Conservation (phyloP, 2,888 invertebrate species). For the Netelia virgata region DNA sequence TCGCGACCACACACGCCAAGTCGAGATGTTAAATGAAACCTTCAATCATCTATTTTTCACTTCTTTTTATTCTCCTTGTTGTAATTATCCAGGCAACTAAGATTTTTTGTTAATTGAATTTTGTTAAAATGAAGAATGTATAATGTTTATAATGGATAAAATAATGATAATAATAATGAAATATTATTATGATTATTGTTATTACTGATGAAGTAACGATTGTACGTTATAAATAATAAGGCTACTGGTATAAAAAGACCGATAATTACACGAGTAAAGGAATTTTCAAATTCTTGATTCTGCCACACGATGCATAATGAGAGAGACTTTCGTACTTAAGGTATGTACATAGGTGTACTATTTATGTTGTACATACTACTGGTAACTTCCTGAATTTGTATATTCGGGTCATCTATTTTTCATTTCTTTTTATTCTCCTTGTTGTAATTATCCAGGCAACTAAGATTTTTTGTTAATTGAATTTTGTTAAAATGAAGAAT, state of each 20-base stretch:
- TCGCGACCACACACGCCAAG: constrained; percentile 48
- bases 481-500: no score
- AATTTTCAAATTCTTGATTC: neutral
- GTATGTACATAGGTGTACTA: neutral
- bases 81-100: no score
- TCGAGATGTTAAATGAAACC: constrained; percentile 27
- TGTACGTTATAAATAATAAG: neutral
- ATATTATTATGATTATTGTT: no score
- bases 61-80: neutral
- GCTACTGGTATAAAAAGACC: neutral
- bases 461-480: no score
- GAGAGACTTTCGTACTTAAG: constrained; percentile 3
- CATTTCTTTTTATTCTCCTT: no score
- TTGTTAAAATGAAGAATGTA: no score
- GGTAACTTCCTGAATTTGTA: constrained; percentile 20
- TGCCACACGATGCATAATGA: neutral
- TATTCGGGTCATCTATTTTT: constrained; percentile 59
- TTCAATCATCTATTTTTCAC: neutral
- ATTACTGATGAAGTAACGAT: neutral
- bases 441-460: no score
- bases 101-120: no score
- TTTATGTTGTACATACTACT: neutral
- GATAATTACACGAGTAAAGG: neutral
- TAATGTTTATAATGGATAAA: no score
- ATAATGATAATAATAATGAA: no score